Evolutionary conservation across 2,797 vertebrate genomes (phyloP), one percentile per base, ranked within the genome.

Genomic region (Hoplostethus atlanticus): DNA sequence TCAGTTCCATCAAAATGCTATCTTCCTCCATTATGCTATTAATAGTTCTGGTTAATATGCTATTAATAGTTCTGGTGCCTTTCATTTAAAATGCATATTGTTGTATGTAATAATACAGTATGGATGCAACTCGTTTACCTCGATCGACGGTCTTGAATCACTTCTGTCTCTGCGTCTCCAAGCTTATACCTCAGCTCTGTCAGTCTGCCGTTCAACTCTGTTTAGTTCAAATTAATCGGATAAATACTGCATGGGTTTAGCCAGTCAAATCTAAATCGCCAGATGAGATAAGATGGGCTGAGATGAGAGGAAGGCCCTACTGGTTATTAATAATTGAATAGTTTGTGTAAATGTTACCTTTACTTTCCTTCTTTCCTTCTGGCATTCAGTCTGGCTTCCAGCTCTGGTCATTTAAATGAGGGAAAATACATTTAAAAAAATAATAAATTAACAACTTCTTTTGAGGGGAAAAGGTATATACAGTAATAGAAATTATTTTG

Each of bases 161-260:
- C 54, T 1, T 64, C 53, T 17, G 30, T n/a, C 5, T 57, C 3
- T 9, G 8, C 3, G 0, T 64, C 63, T 76, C 25, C 10, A 0
- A 70, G 3, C 2, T 48, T 55, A 57, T 76, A 50, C 40, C 31
- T 59, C 1, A 73, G 30, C 11, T 71, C 71, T 15, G 68, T 55
- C 67, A 70, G 62, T 57, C 21, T 46, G 9, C 9, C 6, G 0
- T 48, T 76, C 52, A 70, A 0, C 34, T 58, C 66, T 68, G 5
- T 69, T 64, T 21, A 62, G 47, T 62, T 53, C 34, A 25, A 69
- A 64, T 81, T 46, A 0, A 60, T 28, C 8, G n/a, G 21, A 73
- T 73, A 36, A 79, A 83, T 77, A 38, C 12, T 77, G 67, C 70
- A 76, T 64, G 55, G 59, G 48, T 70, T 77, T 30, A 68, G 44